Percentiles rank a stretch among this genome's conserved stretches.
Conservation (phyloP, 1,140 invertebrate species). For the Drosophila burlai region DNA sequence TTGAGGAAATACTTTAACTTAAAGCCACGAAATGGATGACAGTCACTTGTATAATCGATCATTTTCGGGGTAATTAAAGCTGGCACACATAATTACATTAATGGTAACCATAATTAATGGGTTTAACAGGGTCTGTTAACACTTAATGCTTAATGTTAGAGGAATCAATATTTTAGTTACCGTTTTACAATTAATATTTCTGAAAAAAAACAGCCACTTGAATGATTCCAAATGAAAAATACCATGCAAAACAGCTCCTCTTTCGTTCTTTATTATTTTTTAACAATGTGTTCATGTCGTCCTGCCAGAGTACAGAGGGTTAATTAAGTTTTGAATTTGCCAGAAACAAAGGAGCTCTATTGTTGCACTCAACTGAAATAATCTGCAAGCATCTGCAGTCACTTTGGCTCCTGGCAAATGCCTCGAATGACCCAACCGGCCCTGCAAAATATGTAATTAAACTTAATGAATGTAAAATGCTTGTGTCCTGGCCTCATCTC, state of each 20-base stretch:
- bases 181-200: neutral
- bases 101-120: constrained; percentile 11
- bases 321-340: constrained; percentile 44
- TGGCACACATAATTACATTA: constrained; percentile 13
- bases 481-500: constrained; percentile 40
- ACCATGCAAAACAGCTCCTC: neutral
- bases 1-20: neutral
- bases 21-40: neutral
- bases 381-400: constrained; percentile 41
- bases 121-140: neutral
- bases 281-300: constrained; percentile 16
- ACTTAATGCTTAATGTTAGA: no score
- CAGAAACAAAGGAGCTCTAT: constrained; percentile 36
- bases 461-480: constrained; percentile 79
- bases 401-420: constrained; percentile 25
- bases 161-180: neutral
- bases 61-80: constrained; percentile 22
- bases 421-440: constrained; percentile 24
- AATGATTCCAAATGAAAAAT: neutral
- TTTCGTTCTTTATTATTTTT: neutral
- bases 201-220: no score
- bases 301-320: constrained; percentile 1
- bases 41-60: constrained; percentile 16
- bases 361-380: constrained; percentile 45
- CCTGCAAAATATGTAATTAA: constrained; percentile 76